Conservation (phyloP, 2,888 invertebrate genomes). For the Hirtodrosophila histrioides region DNA sequence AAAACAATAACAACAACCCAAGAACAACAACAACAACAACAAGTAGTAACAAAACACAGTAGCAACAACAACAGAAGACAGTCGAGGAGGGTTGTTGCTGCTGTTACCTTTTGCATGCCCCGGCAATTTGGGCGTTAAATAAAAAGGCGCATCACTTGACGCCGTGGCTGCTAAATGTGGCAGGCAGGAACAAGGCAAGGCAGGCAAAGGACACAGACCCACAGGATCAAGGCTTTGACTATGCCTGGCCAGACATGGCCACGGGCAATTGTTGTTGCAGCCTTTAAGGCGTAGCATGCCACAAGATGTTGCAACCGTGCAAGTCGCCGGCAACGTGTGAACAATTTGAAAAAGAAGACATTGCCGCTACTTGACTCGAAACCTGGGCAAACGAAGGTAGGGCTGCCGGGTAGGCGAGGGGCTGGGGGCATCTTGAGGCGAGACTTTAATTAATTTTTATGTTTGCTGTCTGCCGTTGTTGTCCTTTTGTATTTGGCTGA, state of each 20-base stretch:
- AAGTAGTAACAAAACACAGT: slow-evolving; percentile 28
- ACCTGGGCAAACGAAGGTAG: background rate
- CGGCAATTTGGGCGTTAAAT: slow-evolving; percentile 54
- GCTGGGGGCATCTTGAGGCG: slow-evolving; percentile 33
- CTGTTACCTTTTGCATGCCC: slow-evolving; percentile 52
- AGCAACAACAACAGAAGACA: slow-evolving; percentile 23
- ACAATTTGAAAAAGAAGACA: slow-evolving; percentile 67
- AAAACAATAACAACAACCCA: slow-evolving; percentile 63
- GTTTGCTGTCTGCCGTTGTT: slow-evolving; percentile 47
- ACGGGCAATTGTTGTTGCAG: slow-evolving; percentile 49
- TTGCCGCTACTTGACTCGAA: slow-evolving; percentile 64
- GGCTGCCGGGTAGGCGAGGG: background rate
- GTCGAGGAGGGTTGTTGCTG: slow-evolving; percentile 57
- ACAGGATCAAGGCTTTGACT: too few species aligned
- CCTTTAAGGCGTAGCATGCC: slow-evolving; percentile 63
- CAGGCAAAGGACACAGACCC: slow-evolving; percentile 2
- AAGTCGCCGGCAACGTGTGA: slow-evolving; percentile 68
- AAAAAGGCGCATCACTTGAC: slow-evolving; percentile 79
- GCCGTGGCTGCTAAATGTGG: slow-evolving; percentile 52
- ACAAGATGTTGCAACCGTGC: slow-evolving; percentile 59
- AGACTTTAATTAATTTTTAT: slow-evolving; percentile 76
- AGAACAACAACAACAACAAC: slow-evolving; percentile 37
- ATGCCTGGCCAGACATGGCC: slow-evolving; percentile 1
- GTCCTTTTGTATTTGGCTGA: slow-evolving; percentile 53
- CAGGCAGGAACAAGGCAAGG: slow-evolving; percentile 38